These are phyloP conservation scores for Polypedilum pembai DNA, from an alignment of 1,140 invertebrate genomes.

Conservation along the genomic window DNA sequence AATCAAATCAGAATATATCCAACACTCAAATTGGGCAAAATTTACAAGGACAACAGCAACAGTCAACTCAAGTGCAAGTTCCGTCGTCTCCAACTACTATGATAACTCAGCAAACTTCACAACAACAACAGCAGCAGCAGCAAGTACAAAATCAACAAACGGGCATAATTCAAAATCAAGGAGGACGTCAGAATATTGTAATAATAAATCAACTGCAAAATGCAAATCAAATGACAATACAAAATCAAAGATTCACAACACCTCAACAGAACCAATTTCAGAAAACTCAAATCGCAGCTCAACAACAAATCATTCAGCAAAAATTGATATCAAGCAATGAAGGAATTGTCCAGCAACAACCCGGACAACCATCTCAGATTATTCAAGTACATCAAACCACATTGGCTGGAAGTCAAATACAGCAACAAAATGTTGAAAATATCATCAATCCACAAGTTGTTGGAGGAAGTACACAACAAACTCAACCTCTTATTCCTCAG, in stretches of 20 bases:
- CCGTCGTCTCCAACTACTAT: conserved; percentile 22
- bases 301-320: not conserved
- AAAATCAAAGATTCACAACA: not conserved
- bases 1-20: conserved; percentile 33
- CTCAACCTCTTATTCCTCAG: too few species aligned
- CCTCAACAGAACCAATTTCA: not conserved
- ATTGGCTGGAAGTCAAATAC: not conserved
- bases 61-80: conserved; percentile 30
- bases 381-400: conserved; percentile 6
- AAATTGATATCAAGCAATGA: not conserved
- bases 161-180: not conserved
- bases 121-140: conserved; percentile 31
- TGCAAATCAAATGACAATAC: conserved; percentile 9
- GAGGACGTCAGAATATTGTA: not conserved
- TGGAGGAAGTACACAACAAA: not conserved
- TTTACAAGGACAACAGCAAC: conserved; percentile 19
- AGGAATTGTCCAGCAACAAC: not conserved
- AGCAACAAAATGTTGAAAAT: not conserved
- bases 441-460: not conserved
- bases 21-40: conserved; percentile 30
- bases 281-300: not conserved
- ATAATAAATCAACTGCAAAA: not conserved
- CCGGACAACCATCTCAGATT: not conserved
- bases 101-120: conserved; percentile 29
- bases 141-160: not conserved